Base-by-base conservation (phyloP, 2,888 invertebrate species). In the Drosophila birchii region DNA sequence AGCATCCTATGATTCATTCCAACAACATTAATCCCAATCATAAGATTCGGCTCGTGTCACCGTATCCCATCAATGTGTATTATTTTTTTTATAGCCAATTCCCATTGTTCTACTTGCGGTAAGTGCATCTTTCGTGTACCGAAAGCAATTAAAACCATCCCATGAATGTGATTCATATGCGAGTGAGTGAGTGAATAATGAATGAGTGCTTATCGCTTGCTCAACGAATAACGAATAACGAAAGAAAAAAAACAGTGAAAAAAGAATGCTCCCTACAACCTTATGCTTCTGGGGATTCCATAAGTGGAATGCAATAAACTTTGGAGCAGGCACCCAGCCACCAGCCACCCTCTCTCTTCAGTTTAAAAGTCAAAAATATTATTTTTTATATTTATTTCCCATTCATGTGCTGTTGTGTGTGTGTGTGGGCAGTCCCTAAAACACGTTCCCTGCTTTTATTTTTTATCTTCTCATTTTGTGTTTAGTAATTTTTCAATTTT, bases 301-400 rank as follows among this genome's bases (percentile, higher is more conserved):
- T 80, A 78, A 72, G 75, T 81, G 83, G 82, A 80, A 87, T 86
- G 82, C 80, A 86, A 85, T 78, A 76, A 83, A 82, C 86, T 86
- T 86, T 82, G 78, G 56, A 72, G 73, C 56, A 66, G 23, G 54
- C 8, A 43, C 34, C 41, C 66, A n/a, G n/a, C n/a, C n/a, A n/a
- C n/a, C 56, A 66, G 23, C 51, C 8, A 43, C 34, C 41, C 66
- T 20, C 39, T 12, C 1, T 59, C 3, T 51, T 9, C 16, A 14
- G 53, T 59, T 73, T 45, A 60, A 81, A 76, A 73, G 72, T 80
- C 69, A 49, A 71, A 64, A 83, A 67, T 55, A 75, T 47, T 75
- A 49, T 70, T 58, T 41, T 60, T 60, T 39, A 56, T 67, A 62
- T 63, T 63, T 64, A 63, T 64, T 63, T 47, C 18, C 45, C 63